A percentile compares a stretch with the other conserved stretches of the same genome.
phyloP scores from a whole-genome alignment of 2,797 vertebrate species.

The Sebastes matsubarae region DNA sequence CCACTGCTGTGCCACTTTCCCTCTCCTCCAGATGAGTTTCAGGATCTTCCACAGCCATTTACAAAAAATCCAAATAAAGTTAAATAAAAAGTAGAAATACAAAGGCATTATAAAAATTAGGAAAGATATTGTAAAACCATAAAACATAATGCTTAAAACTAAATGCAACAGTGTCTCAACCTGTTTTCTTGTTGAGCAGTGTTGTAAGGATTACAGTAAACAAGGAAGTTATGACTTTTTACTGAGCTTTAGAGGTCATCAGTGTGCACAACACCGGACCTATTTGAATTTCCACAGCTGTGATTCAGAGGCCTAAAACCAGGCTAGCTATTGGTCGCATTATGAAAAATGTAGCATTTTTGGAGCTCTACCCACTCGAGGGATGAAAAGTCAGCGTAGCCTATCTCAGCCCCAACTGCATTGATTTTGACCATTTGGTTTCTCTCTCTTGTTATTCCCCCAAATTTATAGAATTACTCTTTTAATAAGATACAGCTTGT shows the following conservation, averaged over 20 bases:
- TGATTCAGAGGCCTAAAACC: background rate
- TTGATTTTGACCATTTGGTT: background rate
- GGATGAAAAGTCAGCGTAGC: no score
- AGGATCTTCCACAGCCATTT: background rate
- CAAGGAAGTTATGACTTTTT: background rate
- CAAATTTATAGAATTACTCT: background rate
- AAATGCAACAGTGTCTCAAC: background rate
- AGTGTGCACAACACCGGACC: background rate
- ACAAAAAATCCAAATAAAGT: background rate
- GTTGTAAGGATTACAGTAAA: background rate
- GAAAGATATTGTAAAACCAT: background rate
- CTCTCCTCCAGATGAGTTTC: background rate
- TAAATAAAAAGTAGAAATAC: background rate
- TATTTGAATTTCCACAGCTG: background rate
- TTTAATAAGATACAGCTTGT: background rate
- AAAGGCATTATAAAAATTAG: background rate
- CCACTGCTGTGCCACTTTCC: background rate
- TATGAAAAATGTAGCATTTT: background rate
- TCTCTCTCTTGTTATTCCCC: background rate
- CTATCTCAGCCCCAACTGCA: background rate
- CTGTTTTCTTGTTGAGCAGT: background rate
- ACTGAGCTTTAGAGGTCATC: background rate
- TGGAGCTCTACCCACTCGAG: background rate
- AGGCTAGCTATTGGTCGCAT: background rate
- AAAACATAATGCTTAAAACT: background rate